These are phyloP conservation scores for Thunnus maccoyii DNA, from an alignment of 2,113 vertebrate species.

Conservation along the genomic window DNA sequence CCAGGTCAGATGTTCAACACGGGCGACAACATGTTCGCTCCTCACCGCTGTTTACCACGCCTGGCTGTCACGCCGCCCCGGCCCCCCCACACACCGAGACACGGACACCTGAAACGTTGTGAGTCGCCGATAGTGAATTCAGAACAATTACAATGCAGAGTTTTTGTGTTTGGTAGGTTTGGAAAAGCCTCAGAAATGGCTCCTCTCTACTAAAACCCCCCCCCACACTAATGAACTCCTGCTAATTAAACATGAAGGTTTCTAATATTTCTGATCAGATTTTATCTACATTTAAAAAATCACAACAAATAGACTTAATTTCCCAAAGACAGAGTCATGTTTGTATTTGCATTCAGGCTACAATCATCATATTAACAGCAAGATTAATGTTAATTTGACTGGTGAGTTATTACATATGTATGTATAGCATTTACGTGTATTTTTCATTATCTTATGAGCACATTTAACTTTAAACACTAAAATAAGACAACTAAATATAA, in stretches of 20 bases:
- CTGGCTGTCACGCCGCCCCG: slow-evolving; percentile 36
- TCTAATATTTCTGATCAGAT: not conserved
- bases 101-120: too few relatives aligned
- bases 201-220: too few relatives aligned
- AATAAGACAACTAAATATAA: too few relatives aligned
- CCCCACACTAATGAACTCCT: slow-evolving; percentile 42
- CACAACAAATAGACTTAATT: too few relatives aligned
- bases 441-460: too few relatives aligned
- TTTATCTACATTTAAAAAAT: too few relatives aligned
- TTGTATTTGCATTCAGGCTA: too few relatives aligned
- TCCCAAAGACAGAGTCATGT: too few relatives aligned
- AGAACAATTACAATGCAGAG: not conserved
- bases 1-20: slow-evolving; percentile 84
- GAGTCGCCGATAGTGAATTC: not conserved
- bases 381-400: not conserved
- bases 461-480: too few relatives aligned
- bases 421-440: too few relatives aligned
- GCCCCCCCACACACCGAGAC: not conserved
- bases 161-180: slow-evolving; percentile 14
- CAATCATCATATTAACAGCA: too few relatives aligned
- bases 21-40: slow-evolving; percentile 78
- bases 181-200: too few relatives aligned
- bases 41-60: slow-evolving; percentile 72
- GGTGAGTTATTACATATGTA: not conserved
- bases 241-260: slow-evolving; percentile 48